These are phyloP conservation scores for Macroramphosus scolopax DNA, from an alignment of 2,797 vertebrate genomes.

Conservation along the genomic window DNA sequence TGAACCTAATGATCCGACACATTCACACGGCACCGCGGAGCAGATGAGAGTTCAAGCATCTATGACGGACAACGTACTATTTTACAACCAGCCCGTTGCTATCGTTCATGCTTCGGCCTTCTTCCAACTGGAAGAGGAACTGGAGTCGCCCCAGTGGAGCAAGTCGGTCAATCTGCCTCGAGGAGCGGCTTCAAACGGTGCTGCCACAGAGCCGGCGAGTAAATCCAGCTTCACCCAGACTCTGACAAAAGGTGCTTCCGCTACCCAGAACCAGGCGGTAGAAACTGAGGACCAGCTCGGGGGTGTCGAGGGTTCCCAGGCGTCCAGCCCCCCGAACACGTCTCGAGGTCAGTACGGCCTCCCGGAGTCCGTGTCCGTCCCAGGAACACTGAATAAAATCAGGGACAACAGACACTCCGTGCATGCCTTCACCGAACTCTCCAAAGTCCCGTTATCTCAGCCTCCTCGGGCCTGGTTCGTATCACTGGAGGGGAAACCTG, in stretches of 20 bases:
- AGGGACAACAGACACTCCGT: constrained; percentile 78
- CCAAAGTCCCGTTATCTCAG: constrained; percentile 79
- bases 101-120: constrained; percentile 82
- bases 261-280: constrained; percentile 63
- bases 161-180: constrained; percentile 85
- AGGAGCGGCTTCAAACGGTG: constrained; percentile 69
- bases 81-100: constrained; percentile 86
- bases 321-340: constrained; percentile 62
- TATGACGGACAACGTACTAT: constrained; percentile 73
- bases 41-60: constrained; percentile 66
- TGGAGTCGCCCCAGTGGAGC: constrained; percentile 55
- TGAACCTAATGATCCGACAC: constrained; percentile 37
- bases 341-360: constrained; percentile 76
- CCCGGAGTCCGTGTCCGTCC: constrained; percentile 87
- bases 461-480: constrained; percentile 94
- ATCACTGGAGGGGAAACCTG: constrained; percentile 89
- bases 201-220: constrained; percentile 68
- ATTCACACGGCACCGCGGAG: constrained; percentile 55
- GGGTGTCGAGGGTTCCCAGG: constrained; percentile 57
- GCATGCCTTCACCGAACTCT: constrained; percentile 78
- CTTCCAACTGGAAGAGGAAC: constrained; percentile 79
- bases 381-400: constrained; percentile 84
- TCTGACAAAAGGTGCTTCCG: constrained; percentile 64
- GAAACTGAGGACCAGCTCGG: constrained; percentile 65
- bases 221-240: constrained; percentile 81